Percentiles rank a stretch among this genome's conserved stretches.
phyloP scores from a whole-genome alignment of 2,888 invertebrate genomes.

The Dolomedes plantarius region DNA sequence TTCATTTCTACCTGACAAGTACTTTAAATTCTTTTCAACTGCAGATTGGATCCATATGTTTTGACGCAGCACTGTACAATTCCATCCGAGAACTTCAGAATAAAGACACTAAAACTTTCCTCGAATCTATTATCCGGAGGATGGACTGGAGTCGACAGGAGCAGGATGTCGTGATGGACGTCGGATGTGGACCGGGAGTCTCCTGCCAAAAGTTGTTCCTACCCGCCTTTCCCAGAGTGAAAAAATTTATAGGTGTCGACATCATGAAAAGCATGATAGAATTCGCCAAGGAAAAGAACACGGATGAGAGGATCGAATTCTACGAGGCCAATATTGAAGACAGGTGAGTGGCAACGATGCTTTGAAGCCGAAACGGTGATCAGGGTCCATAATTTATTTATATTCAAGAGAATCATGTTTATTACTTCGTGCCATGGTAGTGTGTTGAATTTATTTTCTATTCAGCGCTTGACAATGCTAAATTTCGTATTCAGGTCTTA shows the following conservation, averaged over 20 bases:
- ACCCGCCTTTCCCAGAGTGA: neutral
- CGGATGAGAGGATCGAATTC: constrained; percentile 26
- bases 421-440: too few relatives aligned
- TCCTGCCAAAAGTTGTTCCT: constrained; percentile 11
- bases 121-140: neutral
- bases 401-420: too few relatives aligned
- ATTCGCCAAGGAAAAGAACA: constrained; percentile 53
- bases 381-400: too few relatives aligned
- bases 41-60: too few relatives aligned
- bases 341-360: constrained; percentile 7
- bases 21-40: too few relatives aligned
- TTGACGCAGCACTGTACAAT: too few relatives aligned
- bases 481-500: too few relatives aligned
- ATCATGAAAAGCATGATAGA: constrained; percentile 52
- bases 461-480: too few relatives aligned
- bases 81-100: too few relatives aligned
- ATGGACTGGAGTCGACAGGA: constrained; percentile 10
- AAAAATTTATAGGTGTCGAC: constrained; percentile 54
- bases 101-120: neutral
- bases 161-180: constrained; percentile 23
- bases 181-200: constrained; percentile 35
- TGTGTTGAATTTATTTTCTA: too few relatives aligned
- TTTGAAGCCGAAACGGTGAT: too few relatives aligned
- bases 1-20: too few relatives aligned
- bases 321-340: constrained; percentile 36